phyloP scores from a whole-genome alignment of 2,113 vertebrate species.

The Capra hircus region DNA sequence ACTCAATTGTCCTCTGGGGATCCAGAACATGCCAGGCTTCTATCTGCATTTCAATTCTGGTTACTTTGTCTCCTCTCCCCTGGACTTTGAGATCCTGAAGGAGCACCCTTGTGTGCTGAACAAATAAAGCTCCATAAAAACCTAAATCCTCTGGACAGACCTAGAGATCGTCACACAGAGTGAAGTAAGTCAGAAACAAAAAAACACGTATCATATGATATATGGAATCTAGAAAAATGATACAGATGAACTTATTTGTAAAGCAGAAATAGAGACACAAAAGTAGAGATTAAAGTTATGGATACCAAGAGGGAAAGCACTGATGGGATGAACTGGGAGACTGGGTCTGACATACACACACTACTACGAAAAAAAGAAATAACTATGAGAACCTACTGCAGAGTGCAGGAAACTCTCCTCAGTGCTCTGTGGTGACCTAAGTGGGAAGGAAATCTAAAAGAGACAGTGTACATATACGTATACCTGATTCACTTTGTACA shows the following conservation, averaged over 20 bases:
- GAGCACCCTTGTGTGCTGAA: neutral
- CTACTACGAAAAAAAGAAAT: neutral
- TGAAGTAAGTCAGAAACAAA: neutral
- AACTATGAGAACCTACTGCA: neutral
- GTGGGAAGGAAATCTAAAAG: neutral
- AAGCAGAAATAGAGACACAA: neutral
- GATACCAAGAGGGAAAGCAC: neutral
- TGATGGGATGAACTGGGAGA: neutral
- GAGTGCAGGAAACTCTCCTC: neutral
- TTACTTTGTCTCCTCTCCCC: neutral
- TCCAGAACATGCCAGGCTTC: neutral
- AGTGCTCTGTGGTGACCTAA: neutral
- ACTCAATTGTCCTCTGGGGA: neutral
- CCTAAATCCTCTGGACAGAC: neutral
- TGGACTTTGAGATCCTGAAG: neutral
- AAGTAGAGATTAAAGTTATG: neutral
- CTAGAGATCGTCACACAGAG: neutral
- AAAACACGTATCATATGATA: neutral
- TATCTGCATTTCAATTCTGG: neutral
- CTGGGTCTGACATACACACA: neutral
- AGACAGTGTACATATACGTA: neutral
- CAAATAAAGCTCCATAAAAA: neutral
- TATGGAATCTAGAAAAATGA: neutral
- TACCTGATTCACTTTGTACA: neutral
- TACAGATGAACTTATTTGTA: neutral